Evolutionary conservation across 2,797 vertebrate genomes (phyloP).

Genomic region (Remorina albescens): DNA sequence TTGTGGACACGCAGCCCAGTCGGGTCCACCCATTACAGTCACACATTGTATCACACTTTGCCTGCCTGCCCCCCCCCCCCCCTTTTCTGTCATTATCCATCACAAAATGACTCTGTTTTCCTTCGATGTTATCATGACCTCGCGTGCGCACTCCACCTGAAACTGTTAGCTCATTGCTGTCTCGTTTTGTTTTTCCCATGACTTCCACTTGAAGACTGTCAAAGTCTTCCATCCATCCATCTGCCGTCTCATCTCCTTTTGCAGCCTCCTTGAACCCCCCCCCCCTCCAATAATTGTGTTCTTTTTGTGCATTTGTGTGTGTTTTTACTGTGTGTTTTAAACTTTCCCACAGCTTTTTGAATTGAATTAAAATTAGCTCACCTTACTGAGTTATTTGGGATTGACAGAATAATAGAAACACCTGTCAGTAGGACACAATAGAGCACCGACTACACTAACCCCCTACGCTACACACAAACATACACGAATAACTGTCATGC

Average conservation of each 20-base stretch:
- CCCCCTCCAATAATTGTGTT: background rate
- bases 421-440: no score
- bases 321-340: no score
- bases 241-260: background rate
- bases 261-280: background rate
- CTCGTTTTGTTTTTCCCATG: background rate
- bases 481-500: no score
- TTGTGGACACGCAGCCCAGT: slow-evolving; percentile 72
- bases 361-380: no score
- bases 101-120: background rate
- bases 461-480: no score
- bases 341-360: no score
- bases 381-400: no score
- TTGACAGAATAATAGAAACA: no score
- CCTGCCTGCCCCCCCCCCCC: slow-evolving; percentile 8
- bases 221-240: background rate
- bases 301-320: no score
- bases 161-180: background rate
- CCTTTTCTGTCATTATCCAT: slow-evolving; percentile 14
- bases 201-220: background rate
- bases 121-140: background rate
- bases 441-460: no score
- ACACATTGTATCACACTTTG: slow-evolving; percentile 69
- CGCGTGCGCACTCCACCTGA: background rate
- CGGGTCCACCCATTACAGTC: slow-evolving; percentile 70